These are phyloP conservation scores for Boulengeromyrus knoepffleri DNA, from an alignment of 2,113 vertebrate species.

Conservation along the genomic window DNA sequence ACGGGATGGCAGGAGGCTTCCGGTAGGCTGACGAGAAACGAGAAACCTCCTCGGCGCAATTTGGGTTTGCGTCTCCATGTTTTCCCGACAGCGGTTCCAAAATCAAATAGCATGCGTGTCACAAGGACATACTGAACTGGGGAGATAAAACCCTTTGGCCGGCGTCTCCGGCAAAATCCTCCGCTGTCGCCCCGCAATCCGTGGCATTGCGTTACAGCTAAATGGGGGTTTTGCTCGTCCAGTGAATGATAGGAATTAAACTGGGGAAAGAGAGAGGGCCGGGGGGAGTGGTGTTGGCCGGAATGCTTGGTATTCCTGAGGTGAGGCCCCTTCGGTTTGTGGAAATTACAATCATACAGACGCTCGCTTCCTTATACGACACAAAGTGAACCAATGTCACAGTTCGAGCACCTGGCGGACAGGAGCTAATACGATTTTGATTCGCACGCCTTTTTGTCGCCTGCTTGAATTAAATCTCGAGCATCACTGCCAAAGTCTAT, in stretches of 20 bases:
- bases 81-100: conserved; percentile 12
- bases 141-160: conserved; percentile 22
- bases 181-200: conserved; percentile 11
- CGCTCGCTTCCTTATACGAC: neutral
- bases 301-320: neutral
- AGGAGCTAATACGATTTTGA: neutral
- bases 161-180: conserved; percentile 19
- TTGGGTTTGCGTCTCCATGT: neutral
- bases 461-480: neutral
- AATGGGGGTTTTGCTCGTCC: neutral
- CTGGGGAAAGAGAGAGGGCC: neutral
- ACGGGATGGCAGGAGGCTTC: conserved; percentile 35
- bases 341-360: conserved; percentile 1
- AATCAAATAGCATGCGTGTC: conserved; percentile 37
- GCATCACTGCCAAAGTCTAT: neutral
- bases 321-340: neutral
- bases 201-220: neutral
- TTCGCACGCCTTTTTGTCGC: neutral
- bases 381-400: neutral
- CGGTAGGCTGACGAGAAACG: conserved; percentile 32
- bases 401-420: neutral
- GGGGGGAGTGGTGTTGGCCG: neutral
- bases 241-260: neutral
- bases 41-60: conserved; percentile 35
- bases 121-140: conserved; percentile 18